Conservation (phyloP, 2,113 vertebrate species). For the Heliornis fulica region DNA sequence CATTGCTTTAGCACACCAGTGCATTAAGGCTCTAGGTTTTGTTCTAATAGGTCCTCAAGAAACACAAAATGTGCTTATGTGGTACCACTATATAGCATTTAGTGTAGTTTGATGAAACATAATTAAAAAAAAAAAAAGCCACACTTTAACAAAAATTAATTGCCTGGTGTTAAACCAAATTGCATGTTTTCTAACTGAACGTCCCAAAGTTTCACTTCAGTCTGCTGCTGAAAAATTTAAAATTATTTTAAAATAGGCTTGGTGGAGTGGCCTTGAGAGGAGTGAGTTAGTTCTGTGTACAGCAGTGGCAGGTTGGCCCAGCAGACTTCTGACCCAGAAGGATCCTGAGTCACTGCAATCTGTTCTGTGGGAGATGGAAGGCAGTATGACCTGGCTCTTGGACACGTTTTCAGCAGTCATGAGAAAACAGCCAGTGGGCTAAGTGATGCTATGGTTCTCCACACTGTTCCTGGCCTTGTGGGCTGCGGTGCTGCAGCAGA, state of each 20-base stretch:
- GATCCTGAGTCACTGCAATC: constrained; percentile 61
- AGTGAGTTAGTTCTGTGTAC: neutral
- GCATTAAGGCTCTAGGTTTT: neutral
- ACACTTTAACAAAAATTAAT: accelerated
- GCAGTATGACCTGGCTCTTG: constrained; percentile 56
- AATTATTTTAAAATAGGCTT: neutral
- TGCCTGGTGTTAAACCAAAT: neutral
- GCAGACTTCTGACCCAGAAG: constrained; percentile 38
- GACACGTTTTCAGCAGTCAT: constrained; percentile 38
- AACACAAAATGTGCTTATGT: neutral
- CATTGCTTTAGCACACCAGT: neutral
- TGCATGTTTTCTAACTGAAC: neutral
- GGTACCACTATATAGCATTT: neutral
- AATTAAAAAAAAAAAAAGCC: neutral
- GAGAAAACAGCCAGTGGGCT: constrained; percentile 62
- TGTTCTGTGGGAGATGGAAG: constrained; percentile 65
- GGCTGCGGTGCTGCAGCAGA: constrained; percentile 55
- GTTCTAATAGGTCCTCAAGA: neutral
- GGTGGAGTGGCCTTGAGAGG: neutral
- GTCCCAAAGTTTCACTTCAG: neutral
- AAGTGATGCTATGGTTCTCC: constrained; percentile 48
- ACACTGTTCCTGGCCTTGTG: constrained; percentile 57
- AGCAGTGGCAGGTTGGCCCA: neutral
- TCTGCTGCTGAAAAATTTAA: neutral
- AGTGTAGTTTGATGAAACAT: neutral